Evolutionary conservation across 2,113 vertebrate species (phyloP), one percentile per base, ranked within the genome.

Genomic region (Tachysurus fulvidraco): DNA sequence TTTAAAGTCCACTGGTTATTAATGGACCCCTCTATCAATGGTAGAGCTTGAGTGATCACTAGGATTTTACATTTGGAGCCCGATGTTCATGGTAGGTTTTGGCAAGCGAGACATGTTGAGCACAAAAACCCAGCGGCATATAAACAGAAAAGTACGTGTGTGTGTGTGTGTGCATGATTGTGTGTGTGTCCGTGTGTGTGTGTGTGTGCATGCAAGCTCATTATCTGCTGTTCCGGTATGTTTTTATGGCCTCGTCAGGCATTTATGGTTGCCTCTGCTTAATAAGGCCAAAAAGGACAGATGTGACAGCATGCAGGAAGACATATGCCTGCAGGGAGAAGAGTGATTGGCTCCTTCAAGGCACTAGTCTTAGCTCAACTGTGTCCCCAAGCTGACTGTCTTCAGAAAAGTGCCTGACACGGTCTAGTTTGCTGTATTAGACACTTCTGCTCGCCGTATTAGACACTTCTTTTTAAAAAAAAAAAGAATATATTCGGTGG

Each of bases 231-330:
- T 82, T 55, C 86, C 19, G 76, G 23, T 86, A 44, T 84, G 78
- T 74, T 87, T 88, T 88, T 81, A 83, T 80, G 83, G 74, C 57
- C 88, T 82, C 85, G 90, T 89, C 90, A 87, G 57, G 13, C 87
- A 19, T 89, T 85, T 87, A 89, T 60, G 52, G 50, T 78, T 90
- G 81, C 67, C 54, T 84, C 76, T 81, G 86, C 84, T 87, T 90
- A 89, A 89, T 89, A 90, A 89, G 88, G 84, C 88, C 69, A 87
- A 74, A 87, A 90, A 84, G 86, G 90, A 90, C 88, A 90, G 88
- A 89, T 90, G 84, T 89, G 86, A 90, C 90, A 89, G 84, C 50
- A 82, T 50, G 69, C 83, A 83, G 65, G 59, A 82, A 80, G 88
- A 87, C 85, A 86, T 77, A 64, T 88, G 88, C 85, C 55, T 67